Evolutionary conservation across 2,113 vertebrate species (phyloP).

Genomic region (Rattus norvegicus): GRCr8 NC_086026.1:78116501-78117000

Average conservation of each 20-base stretch:
- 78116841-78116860: background rate
- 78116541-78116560: background rate
- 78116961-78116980: background rate
- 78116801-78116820: background rate
- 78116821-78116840: background rate
- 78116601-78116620: background rate
- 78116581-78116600: background rate
- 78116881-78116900: background rate
- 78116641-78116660: background rate
- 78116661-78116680: background rate
- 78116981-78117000: background rate
- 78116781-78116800: background rate
- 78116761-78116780: background rate
- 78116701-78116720: background rate
- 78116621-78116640: conserved; percentile 16
- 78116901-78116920: background rate
- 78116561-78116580: background rate
- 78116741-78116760: background rate
- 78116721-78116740: background rate
- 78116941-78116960: background rate
- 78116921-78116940: too few species aligned
- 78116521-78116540: background rate
- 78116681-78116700: background rate
- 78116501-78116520: background rate
- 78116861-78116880: background rate